Base-by-base conservation (phyloP, 2,888 invertebrate genomes). In the Leptopilina myrica region DNA sequence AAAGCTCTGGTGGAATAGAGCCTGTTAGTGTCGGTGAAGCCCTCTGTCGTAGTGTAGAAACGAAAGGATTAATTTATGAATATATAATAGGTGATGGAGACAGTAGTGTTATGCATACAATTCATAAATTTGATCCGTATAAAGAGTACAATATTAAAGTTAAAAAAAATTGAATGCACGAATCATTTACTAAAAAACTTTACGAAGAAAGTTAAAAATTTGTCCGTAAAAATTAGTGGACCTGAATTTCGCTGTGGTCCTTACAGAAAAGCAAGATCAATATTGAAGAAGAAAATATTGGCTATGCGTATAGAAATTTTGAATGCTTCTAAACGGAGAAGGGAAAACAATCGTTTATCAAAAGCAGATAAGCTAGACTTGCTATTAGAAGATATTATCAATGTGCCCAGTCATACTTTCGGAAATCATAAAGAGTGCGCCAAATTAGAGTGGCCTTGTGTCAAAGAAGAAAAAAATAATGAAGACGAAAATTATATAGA, bases 151-250 rank as follows among this genome's bases (percentile, higher is more conserved):
- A 64, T 0, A 20, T 82, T 2, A 77, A 12, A 5, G 77, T 78
- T 2, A 59, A 76, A 85, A 76, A 73, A 75, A 65, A n/a, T 64
- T 76, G 64, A 81, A 80, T 90, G 90, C 79, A 80, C 66, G 7
- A 90, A 89, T 79, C 89, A 90, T 80, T 69, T 89, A 12, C 75
- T 85, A 7, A 80, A 84, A 49, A 85, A 85, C 81, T 76, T 84
- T n/a, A 82, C 84, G 8, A 84, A 80, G n/a, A 82, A 82, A 65
- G 2, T 81, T 0, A 40, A 46, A 40, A 40, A 43, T 4, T 4
- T 79, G 11, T 64, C 49, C 2, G 66, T 69, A 64, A 65, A 56
- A 8, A 5, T 33, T 7, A 8, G 11, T 6, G 49, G 49, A 9
- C 49, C 49, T 7, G 49, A 49, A 49, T 11, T 49, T 49, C 49